These are phyloP conservation scores for Dasyprocta punctata DNA, from an alignment of 2,113 vertebrate genomes.

Conservation along the genomic window DNA sequence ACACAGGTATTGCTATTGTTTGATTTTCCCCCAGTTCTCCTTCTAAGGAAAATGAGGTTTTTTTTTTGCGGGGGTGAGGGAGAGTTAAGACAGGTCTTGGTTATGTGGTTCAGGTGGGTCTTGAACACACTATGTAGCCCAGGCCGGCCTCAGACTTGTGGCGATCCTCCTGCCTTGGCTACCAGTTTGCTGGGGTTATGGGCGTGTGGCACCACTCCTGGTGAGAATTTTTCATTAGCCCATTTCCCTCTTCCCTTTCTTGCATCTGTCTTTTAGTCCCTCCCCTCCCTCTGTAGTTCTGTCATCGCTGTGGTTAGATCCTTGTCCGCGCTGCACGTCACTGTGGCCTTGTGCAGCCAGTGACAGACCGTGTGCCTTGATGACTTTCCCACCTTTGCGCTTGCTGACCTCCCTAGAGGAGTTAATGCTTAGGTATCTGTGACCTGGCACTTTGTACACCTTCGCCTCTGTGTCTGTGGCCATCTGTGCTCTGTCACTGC, in stretches of 20 bases:
- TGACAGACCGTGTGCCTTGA: background rate
- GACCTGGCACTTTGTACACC: background rate
- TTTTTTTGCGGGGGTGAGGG: background rate
- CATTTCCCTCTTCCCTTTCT: background rate
- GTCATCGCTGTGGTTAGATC: background rate
- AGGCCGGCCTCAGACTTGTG: background rate
- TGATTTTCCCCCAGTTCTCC: background rate
- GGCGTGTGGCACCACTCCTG: too few relatives aligned
- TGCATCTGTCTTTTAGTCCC: background rate
- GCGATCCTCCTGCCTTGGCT: background rate
- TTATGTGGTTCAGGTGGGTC: background rate
- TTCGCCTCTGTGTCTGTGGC: background rate
- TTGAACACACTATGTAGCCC: background rate
- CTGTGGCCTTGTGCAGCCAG: background rate
- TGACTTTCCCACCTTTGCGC: background rate
- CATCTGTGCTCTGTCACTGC: background rate
- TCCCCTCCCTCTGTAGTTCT: background rate
- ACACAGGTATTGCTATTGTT: background rate
- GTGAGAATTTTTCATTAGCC: background rate
- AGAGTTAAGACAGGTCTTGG: background rate
- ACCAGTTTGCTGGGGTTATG: background rate
- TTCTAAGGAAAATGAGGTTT: background rate
- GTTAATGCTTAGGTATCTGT: background rate
- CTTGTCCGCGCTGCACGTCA: background rate
- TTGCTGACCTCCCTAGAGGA: background rate